Conservation (phyloP, 1,140 invertebrate genomes). For the Sarcophaga peregrina region DNA sequence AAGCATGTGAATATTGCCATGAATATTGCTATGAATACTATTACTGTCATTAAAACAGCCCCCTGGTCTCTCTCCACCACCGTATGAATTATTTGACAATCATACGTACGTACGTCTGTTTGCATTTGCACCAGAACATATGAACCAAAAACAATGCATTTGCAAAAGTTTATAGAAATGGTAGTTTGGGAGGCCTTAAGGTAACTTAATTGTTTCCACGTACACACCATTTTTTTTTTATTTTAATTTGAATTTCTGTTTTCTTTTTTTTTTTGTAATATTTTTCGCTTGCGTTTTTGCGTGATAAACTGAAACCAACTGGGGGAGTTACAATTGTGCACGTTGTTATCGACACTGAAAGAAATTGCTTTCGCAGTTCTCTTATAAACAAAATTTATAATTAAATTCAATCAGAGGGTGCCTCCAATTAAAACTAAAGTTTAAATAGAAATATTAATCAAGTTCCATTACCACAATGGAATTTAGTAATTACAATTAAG, state of each 20-base stretch:
- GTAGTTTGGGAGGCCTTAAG: background rate
- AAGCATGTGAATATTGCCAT: background rate
- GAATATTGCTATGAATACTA: background rate
- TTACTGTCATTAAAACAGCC: background rate
- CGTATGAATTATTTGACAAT: too few relatives aligned
- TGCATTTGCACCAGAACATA: background rate
- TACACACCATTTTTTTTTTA: background rate
- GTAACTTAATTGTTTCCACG: constrained; percentile 26
- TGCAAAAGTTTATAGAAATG: constrained; percentile 11
- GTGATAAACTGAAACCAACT: background rate
- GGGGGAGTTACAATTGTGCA: background rate
- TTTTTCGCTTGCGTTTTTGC: background rate
- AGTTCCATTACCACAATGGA: too few relatives aligned
- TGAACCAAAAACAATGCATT: background rate
- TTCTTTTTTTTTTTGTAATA: background rate
- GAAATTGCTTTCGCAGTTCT: too few relatives aligned
- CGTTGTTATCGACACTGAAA: background rate
- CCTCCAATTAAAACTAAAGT: background rate
- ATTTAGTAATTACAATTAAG: too few relatives aligned
- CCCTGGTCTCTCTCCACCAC: too few relatives aligned
- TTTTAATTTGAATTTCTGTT: background rate
- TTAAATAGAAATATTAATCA: too few relatives aligned
- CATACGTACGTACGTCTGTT: too few relatives aligned
- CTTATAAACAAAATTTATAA: too few relatives aligned
- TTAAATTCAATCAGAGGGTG: too few relatives aligned